Conservation (phyloP, 2,888 invertebrate species). For the Patella ulyssiponensis region DNA sequence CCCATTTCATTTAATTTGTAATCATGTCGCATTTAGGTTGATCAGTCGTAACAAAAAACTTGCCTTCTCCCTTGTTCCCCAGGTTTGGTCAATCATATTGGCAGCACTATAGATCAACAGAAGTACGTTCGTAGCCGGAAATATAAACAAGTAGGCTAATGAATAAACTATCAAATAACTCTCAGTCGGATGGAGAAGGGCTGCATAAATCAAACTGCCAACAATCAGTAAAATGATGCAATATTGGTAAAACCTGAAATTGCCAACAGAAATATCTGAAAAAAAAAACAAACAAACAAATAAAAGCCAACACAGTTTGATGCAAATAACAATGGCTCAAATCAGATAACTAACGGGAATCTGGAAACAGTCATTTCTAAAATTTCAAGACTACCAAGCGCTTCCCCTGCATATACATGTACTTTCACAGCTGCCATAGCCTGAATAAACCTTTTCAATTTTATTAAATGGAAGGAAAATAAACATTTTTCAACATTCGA, state of each 20-base stretch:
- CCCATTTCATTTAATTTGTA: too few species aligned
- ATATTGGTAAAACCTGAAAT: constrained; percentile 39
- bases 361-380: too few species aligned
- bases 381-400: too few species aligned
- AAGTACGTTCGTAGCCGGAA: constrained; percentile 44
- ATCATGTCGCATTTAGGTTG: too few species aligned
- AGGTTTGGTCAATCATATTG: constrained; percentile 45
- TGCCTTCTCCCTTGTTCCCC: constrained; percentile 43
- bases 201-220: constrained; percentile 38
- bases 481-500: too few species aligned
- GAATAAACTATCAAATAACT: constrained; percentile 35
- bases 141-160: constrained; percentile 39
- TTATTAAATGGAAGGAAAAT: too few species aligned
- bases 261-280: constrained; percentile 32
- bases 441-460: too few species aligned
- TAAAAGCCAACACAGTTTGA: too few species aligned
- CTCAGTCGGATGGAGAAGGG: constrained; percentile 39
- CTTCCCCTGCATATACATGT: too few species aligned
- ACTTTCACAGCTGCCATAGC: too few species aligned
- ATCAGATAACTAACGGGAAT: too few species aligned
- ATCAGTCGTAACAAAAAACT: background rate
- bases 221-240: constrained; percentile 40
- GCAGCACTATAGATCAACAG: constrained; percentile 39
- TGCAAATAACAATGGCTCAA: too few species aligned
- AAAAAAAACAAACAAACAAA: background rate